Conservation (phyloP, 2,113 vertebrate genomes). For the Rhinogobius similis region DNA sequence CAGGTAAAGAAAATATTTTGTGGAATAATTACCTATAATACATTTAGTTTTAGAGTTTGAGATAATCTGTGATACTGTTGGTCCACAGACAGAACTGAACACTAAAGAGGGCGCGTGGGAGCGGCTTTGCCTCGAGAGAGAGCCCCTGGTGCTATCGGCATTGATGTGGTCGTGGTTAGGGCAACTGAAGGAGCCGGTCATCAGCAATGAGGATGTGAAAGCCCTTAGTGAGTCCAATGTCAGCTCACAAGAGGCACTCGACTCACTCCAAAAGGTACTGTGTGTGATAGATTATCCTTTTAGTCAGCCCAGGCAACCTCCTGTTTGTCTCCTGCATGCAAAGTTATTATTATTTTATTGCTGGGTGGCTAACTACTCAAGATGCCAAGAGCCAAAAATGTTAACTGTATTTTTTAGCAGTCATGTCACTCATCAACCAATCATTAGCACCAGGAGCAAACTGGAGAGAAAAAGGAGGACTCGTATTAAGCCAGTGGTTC, state of each 20-base stretch:
- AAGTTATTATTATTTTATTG: no score
- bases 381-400: neutral
- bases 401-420: no score
- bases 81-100: constrained; percentile 88
- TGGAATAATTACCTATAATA: neutral
- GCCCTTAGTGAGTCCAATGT: constrained; percentile 72
- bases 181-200: constrained; percentile 90
- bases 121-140: constrained; percentile 84
- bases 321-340: neutral
- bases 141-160: constrained; percentile 86
- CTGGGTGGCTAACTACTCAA: neutral
- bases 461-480: no score
- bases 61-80: constrained; percentile 5
- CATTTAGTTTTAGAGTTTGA: neutral
- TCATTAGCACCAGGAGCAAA: no score
- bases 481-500: no score
- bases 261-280: constrained; percentile 86
- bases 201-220: constrained; percentile 83
- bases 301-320: neutral
- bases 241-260: constrained; percentile 78
- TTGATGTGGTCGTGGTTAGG: constrained; percentile 99
- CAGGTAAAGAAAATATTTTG: constrained; percentile 79
- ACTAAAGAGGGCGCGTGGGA: constrained; percentile 92
- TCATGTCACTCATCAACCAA: no score
- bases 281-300: neutral